Conservation (phyloP, 2,888 invertebrate genomes). For the Philonicus albiceps region DNA sequence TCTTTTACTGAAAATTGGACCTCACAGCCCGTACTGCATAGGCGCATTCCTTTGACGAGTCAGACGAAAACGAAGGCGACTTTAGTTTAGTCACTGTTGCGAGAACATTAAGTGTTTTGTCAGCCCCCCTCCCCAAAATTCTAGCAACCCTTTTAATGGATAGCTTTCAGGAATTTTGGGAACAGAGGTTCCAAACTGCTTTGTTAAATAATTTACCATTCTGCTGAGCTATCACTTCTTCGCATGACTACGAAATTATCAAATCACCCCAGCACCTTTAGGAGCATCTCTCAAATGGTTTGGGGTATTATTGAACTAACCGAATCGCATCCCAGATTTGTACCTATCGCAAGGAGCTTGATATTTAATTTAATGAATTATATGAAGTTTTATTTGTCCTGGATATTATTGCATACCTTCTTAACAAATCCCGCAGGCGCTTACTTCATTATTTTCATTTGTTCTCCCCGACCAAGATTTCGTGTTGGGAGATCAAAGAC, state of each 20-base stretch:
- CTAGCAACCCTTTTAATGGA: not conserved
- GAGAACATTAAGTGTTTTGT: not conserved
- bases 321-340: not conserved
- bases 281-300: not conserved
- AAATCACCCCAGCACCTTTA: not conserved
- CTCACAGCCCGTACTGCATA: not conserved
- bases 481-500: not conserved
- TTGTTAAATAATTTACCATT: not conserved
- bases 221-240: not conserved
- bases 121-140: not conserved
- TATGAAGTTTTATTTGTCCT: not conserved
- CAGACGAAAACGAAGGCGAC: not conserved
- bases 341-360: not conserved
- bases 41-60: not conserved
- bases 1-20: not conserved
- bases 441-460: not conserved
- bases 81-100: not conserved
- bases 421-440: not conserved
- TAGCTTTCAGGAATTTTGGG: not conserved
- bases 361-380: not conserved
- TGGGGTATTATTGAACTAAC: not conserved
- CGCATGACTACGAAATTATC: not conserved
- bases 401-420: not conserved
- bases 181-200: not conserved
- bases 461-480: too few relatives aligned